These are phyloP conservation scores for Drosophila grimshawi DNA, from an alignment of 1,140 invertebrate genomes.

Conservation along the genomic window DNA sequence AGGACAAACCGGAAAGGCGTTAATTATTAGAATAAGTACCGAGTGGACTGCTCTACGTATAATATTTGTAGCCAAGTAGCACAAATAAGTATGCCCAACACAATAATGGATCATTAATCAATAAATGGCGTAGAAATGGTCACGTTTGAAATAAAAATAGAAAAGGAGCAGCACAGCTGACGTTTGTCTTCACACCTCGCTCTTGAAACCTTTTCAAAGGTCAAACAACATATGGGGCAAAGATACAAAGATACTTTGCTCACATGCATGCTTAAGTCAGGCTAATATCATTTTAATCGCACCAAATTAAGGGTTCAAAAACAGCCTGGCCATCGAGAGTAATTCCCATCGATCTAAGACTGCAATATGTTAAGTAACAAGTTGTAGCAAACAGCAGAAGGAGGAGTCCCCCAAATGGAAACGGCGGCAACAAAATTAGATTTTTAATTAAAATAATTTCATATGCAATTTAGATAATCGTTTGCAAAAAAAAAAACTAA, in stretches of 20 bases:
- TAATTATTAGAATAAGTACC: conserved; percentile 71
- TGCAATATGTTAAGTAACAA: conserved; percentile 53
- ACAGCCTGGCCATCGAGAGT: conserved; percentile 2
- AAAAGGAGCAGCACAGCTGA: conserved; percentile 61
- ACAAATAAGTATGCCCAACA: conserved; percentile 15
- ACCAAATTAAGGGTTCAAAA: conserved; percentile 73
- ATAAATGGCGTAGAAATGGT: conserved; percentile 59
- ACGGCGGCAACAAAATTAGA: conserved; percentile 76
- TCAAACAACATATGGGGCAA: conserved; percentile 60
- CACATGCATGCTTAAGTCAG: conserved; percentile 11
- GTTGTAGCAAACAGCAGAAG: conserved; percentile 2
- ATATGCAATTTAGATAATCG: conserved; percentile 85
- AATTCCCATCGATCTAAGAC: conserved; percentile 45
- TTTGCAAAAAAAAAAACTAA: conserved; percentile 58
- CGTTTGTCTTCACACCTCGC: conserved; percentile 71
- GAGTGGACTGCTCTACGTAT: not conserved
- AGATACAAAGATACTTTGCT: not conserved
- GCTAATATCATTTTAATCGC: conserved; percentile 82
- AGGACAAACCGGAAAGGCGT: conserved; percentile 63
- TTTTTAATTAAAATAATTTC: conserved; percentile 85
- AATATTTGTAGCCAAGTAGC: not conserved
- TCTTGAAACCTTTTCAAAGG: conserved; percentile 18
- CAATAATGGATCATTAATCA: conserved; percentile 79
- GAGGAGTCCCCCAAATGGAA: conserved; percentile 3
- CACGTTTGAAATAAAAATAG: conserved; percentile 26